Conservation (phyloP, 1,140 invertebrate genomes). For the Solenopsis invicta region DNA sequence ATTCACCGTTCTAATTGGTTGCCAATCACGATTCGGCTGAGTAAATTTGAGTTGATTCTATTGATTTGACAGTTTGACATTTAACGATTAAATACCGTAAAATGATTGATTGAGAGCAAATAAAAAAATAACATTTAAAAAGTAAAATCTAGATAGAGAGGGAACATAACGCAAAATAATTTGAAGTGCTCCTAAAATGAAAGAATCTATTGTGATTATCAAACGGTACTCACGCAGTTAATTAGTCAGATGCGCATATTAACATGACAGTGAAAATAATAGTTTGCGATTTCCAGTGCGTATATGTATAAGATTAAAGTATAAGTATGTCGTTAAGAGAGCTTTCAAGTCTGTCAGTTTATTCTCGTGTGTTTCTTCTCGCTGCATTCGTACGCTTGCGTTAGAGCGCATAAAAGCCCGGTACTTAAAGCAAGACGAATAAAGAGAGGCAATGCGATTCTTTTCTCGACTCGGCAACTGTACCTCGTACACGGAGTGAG, state of each 20-base stretch:
- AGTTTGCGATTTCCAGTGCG: not conserved
- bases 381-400: conserved; percentile 12
- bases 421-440: conserved; percentile 49
- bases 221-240: not conserved
- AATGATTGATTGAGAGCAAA: conserved; percentile 55
- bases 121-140: conserved; percentile 35
- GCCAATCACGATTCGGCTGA: conserved; percentile 46
- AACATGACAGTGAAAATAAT: not conserved
- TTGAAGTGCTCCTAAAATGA: not conserved
- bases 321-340: conserved; percentile 1
- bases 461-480: conserved; percentile 56
- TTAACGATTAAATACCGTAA: conserved; percentile 46
- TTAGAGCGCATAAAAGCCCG: conserved; percentile 38
- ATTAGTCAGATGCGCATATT: not conserved
- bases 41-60: conserved; percentile 36
- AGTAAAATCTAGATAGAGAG: not conserved
- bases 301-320: conserved; percentile 16
- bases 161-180: conserved; percentile 4
- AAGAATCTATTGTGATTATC: not conserved
- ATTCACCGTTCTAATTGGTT: conserved; percentile 47
- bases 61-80: conserved; percentile 38
- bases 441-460: conserved; percentile 29
- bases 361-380: conserved; percentile 26
- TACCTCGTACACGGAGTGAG: not conserved
- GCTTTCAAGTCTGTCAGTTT: conserved; percentile 36